Conservation (phyloP, 2,888 invertebrate genomes). For the Cetonia aurata region DNA sequence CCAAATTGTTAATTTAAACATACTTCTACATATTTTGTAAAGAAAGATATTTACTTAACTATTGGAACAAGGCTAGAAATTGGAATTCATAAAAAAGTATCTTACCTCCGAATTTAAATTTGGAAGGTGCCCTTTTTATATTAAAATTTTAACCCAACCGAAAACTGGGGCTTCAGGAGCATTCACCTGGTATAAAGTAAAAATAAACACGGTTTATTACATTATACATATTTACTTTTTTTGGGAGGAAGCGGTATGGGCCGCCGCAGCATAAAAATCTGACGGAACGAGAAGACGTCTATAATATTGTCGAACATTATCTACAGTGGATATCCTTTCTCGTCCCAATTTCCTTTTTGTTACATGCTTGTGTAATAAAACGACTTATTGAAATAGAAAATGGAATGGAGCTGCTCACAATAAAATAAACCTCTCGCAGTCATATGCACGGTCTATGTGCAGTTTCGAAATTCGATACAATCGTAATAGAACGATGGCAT, state of each 20-base stretch:
- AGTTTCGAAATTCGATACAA: slow-evolving; percentile 59
- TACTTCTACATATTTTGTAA: too few relatives aligned
- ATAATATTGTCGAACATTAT: slow-evolving; percentile 21
- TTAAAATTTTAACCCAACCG: slow-evolving; percentile 33
- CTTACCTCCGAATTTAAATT: too few relatives aligned
- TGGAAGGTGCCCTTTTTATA: slow-evolving; percentile 3
- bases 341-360: neutral
- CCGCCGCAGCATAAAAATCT: slow-evolving; percentile 26
- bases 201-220: slow-evolving; percentile 35
- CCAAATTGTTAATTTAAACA: too few relatives aligned
- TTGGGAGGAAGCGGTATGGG: neutral
- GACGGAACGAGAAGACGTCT: slow-evolving; percentile 11
- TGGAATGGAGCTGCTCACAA: slow-evolving; percentile 40
- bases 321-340: slow-evolving; percentile 4
- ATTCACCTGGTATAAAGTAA: slow-evolving; percentile 6
- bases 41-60: too few relatives aligned
- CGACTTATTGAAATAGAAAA: slow-evolving; percentile 40
- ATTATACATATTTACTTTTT: slow-evolving; percentile 10
- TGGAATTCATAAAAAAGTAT: too few relatives aligned
- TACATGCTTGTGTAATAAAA: slow-evolving; percentile 32
- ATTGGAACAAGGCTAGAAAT: too few relatives aligned
- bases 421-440: slow-evolving; percentile 46
- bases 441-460: slow-evolving; percentile 48
- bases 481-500: slow-evolving; percentile 59
- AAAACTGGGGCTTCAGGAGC: neutral